A percentile compares a stretch with the other conserved stretches of the same genome.
Conservation (phyloP, 2,888 invertebrate genomes). For the Aphodius sticticus region DNA sequence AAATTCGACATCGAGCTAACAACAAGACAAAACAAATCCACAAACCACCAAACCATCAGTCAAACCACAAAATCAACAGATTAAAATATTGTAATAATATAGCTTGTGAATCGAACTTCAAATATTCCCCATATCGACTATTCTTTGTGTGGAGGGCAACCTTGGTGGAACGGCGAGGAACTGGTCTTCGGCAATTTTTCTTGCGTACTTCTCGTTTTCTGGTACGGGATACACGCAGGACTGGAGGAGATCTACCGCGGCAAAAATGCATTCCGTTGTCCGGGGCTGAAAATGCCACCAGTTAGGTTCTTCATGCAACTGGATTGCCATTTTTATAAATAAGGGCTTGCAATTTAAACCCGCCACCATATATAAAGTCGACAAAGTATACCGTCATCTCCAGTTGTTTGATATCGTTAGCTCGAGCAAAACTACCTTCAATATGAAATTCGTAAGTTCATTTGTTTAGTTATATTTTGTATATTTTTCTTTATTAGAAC, state of each 20-base stretch:
- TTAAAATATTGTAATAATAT: no score
- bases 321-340: conserved; percentile 16
- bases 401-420: conserved; percentile 14
- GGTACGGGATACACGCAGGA: not conserved
- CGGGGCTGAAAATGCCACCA: conserved; percentile 19
- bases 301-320: conserved; percentile 9
- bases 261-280: not conserved
- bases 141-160: not conserved
- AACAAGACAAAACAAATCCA: no score
- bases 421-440: not conserved
- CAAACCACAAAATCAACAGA: no score
- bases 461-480: not conserved
- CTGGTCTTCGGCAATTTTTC: not conserved
- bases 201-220: not conserved
- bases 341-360: conserved; percentile 11
- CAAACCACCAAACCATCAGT: no score
- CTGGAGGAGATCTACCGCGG: not conserved
- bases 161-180: not conserved
- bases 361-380: conserved; percentile 9
- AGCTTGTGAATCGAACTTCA: no score
- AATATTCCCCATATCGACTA: not conserved
- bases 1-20: no score
- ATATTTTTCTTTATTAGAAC: not conserved
- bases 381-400: not conserved
- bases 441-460: conserved; percentile 21